These are phyloP conservation scores for Zaprionus kolodkinae DNA, from an alignment of 1,140 invertebrate species.

Conservation along the genomic window DNA sequence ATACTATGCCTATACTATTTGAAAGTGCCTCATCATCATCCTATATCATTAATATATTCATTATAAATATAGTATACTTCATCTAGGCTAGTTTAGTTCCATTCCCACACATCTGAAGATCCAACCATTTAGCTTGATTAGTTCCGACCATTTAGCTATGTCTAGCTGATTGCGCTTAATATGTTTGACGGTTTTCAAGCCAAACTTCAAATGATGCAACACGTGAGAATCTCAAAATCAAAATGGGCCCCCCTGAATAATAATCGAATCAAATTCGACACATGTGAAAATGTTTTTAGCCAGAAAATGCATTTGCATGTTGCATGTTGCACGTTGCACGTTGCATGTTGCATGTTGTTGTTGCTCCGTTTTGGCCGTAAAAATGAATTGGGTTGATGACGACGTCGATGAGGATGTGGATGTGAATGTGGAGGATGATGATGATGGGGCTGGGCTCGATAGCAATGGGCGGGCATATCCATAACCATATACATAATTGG, in stretches of 20 bases:
- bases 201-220: constrained; percentile 34
- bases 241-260: constrained; percentile 43
- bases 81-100: too few relatives aligned
- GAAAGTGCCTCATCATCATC: too few relatives aligned
- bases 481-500: constrained; percentile 69
- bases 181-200: not conserved
- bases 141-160: not conserved
- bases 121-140: not conserved
- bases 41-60: too few relatives aligned
- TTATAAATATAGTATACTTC: too few relatives aligned
- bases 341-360: constrained; percentile 27
- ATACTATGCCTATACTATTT: too few relatives aligned
- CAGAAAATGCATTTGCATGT: constrained; percentile 40
- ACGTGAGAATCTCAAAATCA: constrained; percentile 35
- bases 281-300: constrained; percentile 37
- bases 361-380: constrained; percentile 25
- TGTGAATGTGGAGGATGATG: constrained; percentile 13
- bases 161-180: not conserved
- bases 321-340: constrained; percentile 6
- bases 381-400: constrained; percentile 44
- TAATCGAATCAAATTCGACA: constrained; percentile 54
- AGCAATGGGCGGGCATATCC: constrained; percentile 48
- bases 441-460: constrained; percentile 43
- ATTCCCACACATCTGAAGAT: not conserved
- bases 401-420: constrained; percentile 5